A percentile compares a stretch with the other conserved stretches of the same genome.
phyloP scores from a whole-genome alignment of 2,797 vertebrate genomes.

The Tragopan temminckii region DNA sequence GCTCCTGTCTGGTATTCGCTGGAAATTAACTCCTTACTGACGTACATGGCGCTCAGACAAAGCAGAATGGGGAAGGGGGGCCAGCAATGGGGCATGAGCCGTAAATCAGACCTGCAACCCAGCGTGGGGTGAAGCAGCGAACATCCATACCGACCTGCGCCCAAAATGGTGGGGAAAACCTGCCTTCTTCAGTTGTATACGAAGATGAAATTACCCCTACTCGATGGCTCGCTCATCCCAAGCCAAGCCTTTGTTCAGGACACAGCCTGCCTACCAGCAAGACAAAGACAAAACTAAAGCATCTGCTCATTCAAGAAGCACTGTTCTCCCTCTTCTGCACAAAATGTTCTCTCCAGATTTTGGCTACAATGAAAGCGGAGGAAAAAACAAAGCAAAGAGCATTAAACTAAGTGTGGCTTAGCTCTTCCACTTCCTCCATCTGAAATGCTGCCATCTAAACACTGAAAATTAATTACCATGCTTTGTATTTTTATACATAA shows the following conservation, averaged over 20 bases:
- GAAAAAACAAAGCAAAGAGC: not conserved
- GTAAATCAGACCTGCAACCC: not conserved
- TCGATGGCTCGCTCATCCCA: not conserved
- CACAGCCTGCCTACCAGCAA: not conserved
- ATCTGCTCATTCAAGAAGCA: not conserved
- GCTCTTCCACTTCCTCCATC: not conserved
- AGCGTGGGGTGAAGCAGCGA: rapidly evolving
- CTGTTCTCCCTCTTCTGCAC: not conserved
- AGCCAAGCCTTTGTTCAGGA: not conserved
- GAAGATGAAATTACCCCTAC: conserved; percentile 1
- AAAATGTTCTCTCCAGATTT: not conserved
- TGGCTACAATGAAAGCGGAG: not conserved
- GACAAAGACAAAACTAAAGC: not conserved
- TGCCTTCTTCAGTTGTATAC: not conserved
- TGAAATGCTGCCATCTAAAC: not conserved
- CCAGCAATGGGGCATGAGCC: rapidly evolving
- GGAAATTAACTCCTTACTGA: conserved; percentile 68
- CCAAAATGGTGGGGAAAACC: not conserved
- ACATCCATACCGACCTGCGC: not conserved
- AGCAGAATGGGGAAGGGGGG: not conserved
- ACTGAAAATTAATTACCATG: not conserved
- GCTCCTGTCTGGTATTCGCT: conserved; percentile 43
- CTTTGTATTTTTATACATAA: not conserved
- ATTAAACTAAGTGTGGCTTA: not conserved
- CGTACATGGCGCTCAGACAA: not conserved